These are phyloP conservation scores for Psittacula echo DNA, from an alignment of 2,797 vertebrate species.

Conservation along the genomic window DNA sequence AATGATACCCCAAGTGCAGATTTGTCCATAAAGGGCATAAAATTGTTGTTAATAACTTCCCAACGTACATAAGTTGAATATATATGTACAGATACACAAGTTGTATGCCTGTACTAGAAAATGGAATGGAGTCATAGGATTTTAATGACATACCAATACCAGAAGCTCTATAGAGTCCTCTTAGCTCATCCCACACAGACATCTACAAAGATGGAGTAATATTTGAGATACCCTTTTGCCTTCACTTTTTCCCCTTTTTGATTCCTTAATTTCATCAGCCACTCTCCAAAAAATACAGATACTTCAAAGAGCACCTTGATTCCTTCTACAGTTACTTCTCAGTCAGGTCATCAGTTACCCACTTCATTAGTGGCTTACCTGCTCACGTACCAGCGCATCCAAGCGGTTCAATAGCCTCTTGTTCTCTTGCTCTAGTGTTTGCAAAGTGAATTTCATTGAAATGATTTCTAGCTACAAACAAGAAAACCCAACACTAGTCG, in stretches of 20 bases:
- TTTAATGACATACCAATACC: background rate
- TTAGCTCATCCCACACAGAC: background rate
- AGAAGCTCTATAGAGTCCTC: background rate
- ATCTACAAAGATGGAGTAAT: background rate
- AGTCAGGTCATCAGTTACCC: background rate
- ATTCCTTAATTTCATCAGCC: background rate
- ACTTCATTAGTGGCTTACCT: constrained; percentile 23
- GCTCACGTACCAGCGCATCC: constrained; percentile 63
- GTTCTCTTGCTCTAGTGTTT: constrained; percentile 71
- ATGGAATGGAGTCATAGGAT: background rate
- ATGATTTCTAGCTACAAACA: constrained; percentile 66
- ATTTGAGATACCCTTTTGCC: background rate
- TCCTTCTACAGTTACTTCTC: background rate
- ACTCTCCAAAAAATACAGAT: background rate
- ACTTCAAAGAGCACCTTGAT: background rate
- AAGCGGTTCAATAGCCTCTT: constrained; percentile 61
- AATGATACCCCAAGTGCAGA: background rate
- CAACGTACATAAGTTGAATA: background rate
- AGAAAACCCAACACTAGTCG: background rate
- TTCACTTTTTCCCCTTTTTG: background rate
- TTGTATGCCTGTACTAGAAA: background rate
- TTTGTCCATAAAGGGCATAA: background rate
- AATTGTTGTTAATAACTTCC: background rate
- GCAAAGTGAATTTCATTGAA: constrained; percentile 57
- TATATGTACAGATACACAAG: background rate